These are phyloP conservation scores for Scaptomyza graminum DNA, from an alignment of 1,140 invertebrate species.

Conservation along the genomic window DNA sequence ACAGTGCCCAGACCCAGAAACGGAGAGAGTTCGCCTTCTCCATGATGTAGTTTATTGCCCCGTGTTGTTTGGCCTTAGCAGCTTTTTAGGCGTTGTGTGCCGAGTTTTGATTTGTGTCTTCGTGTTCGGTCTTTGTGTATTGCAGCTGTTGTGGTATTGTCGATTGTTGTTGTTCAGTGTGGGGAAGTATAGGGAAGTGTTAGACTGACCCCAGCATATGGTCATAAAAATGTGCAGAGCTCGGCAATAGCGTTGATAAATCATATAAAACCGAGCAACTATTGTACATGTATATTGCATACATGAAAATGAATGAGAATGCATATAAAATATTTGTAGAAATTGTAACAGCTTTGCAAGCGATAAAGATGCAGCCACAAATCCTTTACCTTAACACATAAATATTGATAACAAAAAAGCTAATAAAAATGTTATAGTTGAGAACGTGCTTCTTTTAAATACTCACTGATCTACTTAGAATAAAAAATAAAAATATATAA, in stretches of 20 bases:
- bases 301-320: conserved; percentile 47
- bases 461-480: too few species aligned
- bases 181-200: background rate
- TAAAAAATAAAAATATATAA: background rate
- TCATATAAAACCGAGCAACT: conserved; percentile 66
- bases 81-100: conserved; percentile 73
- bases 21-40: conserved; percentile 23
- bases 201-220: conserved; percentile 57
- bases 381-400: background rate
- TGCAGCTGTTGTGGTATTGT: conserved; percentile 68
- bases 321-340: conserved; percentile 61
- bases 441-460: too few species aligned
- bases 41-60: conserved; percentile 68
- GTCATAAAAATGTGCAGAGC: conserved; percentile 76
- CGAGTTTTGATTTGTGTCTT: conserved; percentile 72
- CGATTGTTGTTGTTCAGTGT: conserved; percentile 39
- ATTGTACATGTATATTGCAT: conserved; percentile 40
- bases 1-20: conserved; percentile 6
- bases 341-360: conserved; percentile 32
- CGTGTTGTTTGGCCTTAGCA: conserved; percentile 47
- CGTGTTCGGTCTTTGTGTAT: conserved; percentile 34
- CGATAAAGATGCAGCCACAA: conserved; percentile 24
- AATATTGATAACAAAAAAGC: background rate
- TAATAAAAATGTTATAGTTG: background rate
- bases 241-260: conserved; percentile 64